phyloP scores from a whole-genome alignment of 1,140 invertebrate genomes.

The Zaprionus tsacasi region DNA sequence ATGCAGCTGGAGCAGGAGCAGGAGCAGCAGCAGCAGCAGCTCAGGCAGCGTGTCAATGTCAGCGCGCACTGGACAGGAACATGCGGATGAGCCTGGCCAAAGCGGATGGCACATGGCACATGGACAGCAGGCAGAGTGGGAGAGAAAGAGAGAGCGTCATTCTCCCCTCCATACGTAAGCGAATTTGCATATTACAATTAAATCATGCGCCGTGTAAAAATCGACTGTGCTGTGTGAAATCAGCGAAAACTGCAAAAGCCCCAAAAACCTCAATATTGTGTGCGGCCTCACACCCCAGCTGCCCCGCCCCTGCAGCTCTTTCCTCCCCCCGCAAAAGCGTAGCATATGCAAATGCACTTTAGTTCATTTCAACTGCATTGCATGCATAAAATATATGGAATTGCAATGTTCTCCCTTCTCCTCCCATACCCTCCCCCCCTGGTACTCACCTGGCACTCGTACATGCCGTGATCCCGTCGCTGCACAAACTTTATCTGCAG shows the following conservation, averaged over 20 bases:
- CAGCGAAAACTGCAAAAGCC: constrained; percentile 44
- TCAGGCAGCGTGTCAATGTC: constrained; percentile 49
- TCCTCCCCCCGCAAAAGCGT: constrained; percentile 7
- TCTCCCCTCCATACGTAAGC: constrained; percentile 23
- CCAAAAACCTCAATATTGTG: constrained; percentile 64
- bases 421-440: too few species aligned
- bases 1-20: constrained; percentile 1
- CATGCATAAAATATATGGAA: constrained; percentile 75
- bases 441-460: constrained; percentile 95
- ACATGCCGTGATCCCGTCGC: constrained; percentile 95
- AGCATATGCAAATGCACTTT: constrained; percentile 78
- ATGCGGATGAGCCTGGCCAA: not conserved
- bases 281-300: constrained; percentile 3
- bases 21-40: not conserved
- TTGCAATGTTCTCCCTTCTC: constrained; percentile 1
- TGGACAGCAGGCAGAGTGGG: not conserved
- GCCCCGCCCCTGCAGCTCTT: not conserved
- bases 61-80: constrained; percentile 6
- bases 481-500: constrained; percentile 97
- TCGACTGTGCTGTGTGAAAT: constrained; percentile 64
- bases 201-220: constrained; percentile 64
- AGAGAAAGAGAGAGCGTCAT: not conserved
- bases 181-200: constrained; percentile 79
- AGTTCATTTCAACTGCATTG: constrained; percentile 78
- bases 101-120: too few species aligned